Conservation (phyloP, 2,113 vertebrate genomes). For the Electrona antarctica region DNA sequence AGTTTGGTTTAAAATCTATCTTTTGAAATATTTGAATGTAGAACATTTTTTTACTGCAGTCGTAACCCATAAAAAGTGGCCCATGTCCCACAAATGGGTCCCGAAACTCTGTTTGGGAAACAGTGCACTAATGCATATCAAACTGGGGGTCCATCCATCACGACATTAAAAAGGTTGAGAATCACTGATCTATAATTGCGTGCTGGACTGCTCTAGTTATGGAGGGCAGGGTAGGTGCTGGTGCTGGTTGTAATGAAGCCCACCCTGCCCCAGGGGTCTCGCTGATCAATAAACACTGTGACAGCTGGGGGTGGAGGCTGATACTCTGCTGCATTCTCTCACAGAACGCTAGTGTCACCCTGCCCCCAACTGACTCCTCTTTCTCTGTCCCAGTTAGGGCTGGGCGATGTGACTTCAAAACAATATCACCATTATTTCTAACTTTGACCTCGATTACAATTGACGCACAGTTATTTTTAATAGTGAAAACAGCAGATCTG, state of each 20-base stretch:
- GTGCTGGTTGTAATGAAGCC: conserved; percentile 56
- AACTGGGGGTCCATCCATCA: no score
- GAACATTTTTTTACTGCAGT: no score
- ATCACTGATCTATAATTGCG: neutral
- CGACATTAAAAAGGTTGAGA: no score
- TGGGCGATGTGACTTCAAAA: no score
- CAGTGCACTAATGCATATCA: no score
- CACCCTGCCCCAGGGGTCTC: conserved; percentile 34
- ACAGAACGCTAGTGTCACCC: conserved; percentile 52
- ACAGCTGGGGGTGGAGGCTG: conserved; percentile 70
- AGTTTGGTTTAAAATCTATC: no score
- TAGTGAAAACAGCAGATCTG: no score
- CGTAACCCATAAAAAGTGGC: no score
- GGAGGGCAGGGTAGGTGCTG: conserved; percentile 32
- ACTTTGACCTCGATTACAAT: neutral
- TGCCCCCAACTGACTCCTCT: conserved; percentile 34
- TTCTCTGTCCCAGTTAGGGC: conserved; percentile 10
- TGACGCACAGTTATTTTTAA: no score
- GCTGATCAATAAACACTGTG: conserved; percentile 74
- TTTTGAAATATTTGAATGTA: no score
- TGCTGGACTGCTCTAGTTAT: conserved; percentile 28
- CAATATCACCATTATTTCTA: neutral
- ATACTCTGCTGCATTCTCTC: conserved; percentile 66
- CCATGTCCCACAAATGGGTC: no score
- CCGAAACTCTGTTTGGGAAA: no score